Evolutionary conservation across 2,888 invertebrate genomes (phyloP).

Genomic region (Melanotus villosus): DNA sequence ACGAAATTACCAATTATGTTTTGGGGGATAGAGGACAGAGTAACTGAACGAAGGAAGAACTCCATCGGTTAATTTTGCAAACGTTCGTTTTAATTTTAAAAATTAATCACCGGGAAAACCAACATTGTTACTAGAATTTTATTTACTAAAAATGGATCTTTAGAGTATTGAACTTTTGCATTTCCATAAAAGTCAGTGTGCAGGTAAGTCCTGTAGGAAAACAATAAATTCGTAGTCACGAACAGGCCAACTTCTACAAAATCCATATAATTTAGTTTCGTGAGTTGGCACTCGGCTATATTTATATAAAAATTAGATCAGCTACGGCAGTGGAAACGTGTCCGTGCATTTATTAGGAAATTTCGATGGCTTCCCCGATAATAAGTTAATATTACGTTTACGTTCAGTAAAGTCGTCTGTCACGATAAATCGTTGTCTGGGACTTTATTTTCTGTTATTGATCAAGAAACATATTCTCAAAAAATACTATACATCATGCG

Average conservation of each 20-base stretch:
- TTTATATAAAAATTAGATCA: slow-evolving; percentile 28
- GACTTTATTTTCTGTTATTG: slow-evolving; percentile 40
- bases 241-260: slow-evolving; percentile 6
- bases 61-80: too few species aligned
- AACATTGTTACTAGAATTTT: too few species aligned
- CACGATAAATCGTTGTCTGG: slow-evolving; percentile 33
- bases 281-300: background rate
- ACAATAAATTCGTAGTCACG: slow-evolving; percentile 28
- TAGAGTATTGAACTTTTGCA: too few species aligned
- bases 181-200: too few species aligned
- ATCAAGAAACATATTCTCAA: slow-evolving; percentile 37
- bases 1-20: too few species aligned
- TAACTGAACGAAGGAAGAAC: too few species aligned
- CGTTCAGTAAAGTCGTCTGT: background rate
- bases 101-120: too few species aligned
- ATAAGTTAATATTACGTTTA: background rate
- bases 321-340: slow-evolving; percentile 18
- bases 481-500: slow-evolving; percentile 35
- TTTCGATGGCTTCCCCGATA: background rate
- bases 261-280: slow-evolving; percentile 9
- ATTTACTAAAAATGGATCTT: too few species aligned
- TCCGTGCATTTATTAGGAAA: slow-evolving; percentile 26
- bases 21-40: too few species aligned
- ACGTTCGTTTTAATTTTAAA: too few species aligned
- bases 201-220: background rate